Evolutionary conservation across 2,113 vertebrate species (phyloP), one percentile per base, ranked within the genome.

Genomic region (Cynoglossus semilaevis): DNA sequence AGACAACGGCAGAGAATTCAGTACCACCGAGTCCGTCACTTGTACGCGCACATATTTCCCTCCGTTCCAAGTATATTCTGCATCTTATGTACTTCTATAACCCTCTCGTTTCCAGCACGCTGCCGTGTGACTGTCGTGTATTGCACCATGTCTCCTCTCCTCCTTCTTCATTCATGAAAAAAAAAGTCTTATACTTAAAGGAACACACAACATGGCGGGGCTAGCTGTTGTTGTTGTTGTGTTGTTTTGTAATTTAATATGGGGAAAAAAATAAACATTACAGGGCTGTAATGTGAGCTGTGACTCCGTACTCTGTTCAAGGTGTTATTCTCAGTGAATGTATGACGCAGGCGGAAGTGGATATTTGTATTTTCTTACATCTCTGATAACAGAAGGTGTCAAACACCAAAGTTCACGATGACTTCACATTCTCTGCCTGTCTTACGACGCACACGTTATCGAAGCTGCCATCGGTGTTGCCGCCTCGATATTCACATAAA

Each of bases 171-270:
- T 94, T 96, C 92, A 94, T 91, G 89, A 94, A 92, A 83, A 79
- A 92, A 55, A 42, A 43, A 29, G 78, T 74, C 65, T 81, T 85
- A 81, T 85, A 77, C 60, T 80, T 80, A 88, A 35, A 80, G 82
- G 85, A 91, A 87, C 80, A 88, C 89, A 92, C 90, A 93, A 93
- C 89, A 91, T 91, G 84, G 90, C 93, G 93, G 90, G 90, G 92
- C 44, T 37, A 40, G 91, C 92, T 92, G 90, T 46, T 34, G 7
- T 34, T 16, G 12, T 42, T 3, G 15, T 15, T 56, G n/a, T n/a
- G n/a, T n/a, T n/a, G n/a, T 92, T 12, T 41, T 13, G 14, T 13
- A 13, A 90, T 88, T 90, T 91, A 91, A 87, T 92, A 93, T 76
- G 91, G 92, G 90, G 93, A 87, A 91, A 94, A 95, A 94, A 92